Evolutionary conservation across 2,113 vertebrate genomes (phyloP).

Genomic region (Microtus oregoni): DNA sequence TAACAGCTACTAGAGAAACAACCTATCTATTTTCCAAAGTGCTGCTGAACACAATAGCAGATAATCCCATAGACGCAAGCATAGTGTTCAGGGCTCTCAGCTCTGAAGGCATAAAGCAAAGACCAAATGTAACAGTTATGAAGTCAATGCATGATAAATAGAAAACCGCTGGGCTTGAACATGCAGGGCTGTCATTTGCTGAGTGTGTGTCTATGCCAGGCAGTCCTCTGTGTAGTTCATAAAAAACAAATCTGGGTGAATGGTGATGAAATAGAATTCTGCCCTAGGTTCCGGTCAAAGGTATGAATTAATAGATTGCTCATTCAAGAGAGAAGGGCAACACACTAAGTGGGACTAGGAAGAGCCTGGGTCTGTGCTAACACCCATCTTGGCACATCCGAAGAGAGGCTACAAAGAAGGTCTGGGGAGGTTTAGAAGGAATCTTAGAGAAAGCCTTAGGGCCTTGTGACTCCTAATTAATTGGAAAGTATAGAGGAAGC

Average conservation of each 20-base stretch:
- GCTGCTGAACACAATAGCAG: slow-evolving; percentile 14
- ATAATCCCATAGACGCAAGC: neutral
- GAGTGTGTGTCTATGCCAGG: neutral
- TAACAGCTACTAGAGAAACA: neutral
- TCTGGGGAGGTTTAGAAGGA: neutral
- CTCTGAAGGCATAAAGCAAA: neutral
- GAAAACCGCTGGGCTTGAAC: neutral
- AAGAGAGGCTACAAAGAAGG: neutral
- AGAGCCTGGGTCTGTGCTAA: neutral
- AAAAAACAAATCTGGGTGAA: neutral
- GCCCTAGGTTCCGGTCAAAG: neutral
- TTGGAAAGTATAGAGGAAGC: neutral
- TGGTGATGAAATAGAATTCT: neutral
- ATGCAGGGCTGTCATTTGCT: neutral
- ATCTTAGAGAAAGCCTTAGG: neutral
- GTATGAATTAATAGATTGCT: neutral
- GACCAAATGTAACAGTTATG: neutral
- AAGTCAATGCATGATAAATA: neutral
- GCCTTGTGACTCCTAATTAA: neutral
- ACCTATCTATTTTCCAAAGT: slow-evolving; percentile 33
- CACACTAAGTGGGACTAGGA: neutral
- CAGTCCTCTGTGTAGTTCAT: neutral
- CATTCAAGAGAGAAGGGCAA: neutral
- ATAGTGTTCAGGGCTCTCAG: neutral
- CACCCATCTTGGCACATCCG: neutral